A percentile compares a stretch with the other conserved stretches of the same genome.
Evolutionary conservation across 2,797 vertebrate genomes (phyloP).

Genomic region (Hydrocynus forskahlii): DNA sequence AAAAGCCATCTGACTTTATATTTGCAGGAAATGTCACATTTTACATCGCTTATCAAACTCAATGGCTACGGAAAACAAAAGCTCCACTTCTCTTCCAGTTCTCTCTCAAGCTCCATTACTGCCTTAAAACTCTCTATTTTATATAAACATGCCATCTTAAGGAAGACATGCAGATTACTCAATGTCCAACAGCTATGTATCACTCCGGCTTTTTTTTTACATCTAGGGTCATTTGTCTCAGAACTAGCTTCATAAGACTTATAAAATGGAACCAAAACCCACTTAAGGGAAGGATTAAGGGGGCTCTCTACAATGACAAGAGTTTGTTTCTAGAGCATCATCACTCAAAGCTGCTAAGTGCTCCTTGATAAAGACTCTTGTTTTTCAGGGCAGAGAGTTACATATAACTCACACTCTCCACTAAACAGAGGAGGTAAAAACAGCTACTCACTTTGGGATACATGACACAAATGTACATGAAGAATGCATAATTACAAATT

Average conservation of each 20-base stretch:
- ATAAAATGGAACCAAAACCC: conserved; percentile 3
- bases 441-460: not conserved
- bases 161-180: conserved; percentile 47
- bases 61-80: not conserved
- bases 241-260: not conserved
- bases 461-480: not conserved
- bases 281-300: conserved; percentile 21
- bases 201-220: not conserved
- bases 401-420: conserved; percentile 1
- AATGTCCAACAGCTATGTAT: conserved; percentile 19
- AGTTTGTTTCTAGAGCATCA: conserved; percentile 10
- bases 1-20: not conserved
- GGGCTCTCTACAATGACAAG: not conserved
- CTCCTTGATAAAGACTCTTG: not conserved
- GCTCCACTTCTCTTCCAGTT: not conserved
- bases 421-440: conserved; percentile 4
- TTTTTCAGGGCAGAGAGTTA: not conserved
- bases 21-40: not conserved
- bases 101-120: not conserved
- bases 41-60: conserved; percentile 9
- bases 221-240: not conserved
- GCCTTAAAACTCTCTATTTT: conserved; percentile 54
- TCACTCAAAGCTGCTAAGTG: conserved; percentile 17
- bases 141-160: conserved; percentile 64
- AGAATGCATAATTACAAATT: not conserved